These are phyloP conservation scores for Melanotaenia pygmaea DNA, from an alignment of 2,797 vertebrate genomes.

Conservation along the genomic window DNA sequence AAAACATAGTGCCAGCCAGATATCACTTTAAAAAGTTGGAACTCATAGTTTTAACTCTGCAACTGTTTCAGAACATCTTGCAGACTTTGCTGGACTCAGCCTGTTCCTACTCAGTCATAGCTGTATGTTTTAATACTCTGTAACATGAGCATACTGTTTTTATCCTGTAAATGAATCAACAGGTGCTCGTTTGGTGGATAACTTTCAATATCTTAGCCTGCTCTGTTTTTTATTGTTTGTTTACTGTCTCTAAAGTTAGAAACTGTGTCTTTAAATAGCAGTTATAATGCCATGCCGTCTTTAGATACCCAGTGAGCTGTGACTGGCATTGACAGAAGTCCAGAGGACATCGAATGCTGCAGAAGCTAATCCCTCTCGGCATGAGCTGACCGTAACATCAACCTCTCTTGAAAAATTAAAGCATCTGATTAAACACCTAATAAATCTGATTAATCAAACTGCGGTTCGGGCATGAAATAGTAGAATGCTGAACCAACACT, in stretches of 20 bases:
- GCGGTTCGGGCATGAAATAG: conserved; percentile 55
- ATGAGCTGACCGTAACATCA: conserved; percentile 41
- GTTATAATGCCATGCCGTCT: neutral
- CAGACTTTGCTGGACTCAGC: neutral
- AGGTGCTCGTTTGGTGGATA: neutral
- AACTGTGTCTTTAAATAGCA: conserved; percentile 22
- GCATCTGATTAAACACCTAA: conserved; percentile 61
- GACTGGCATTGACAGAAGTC: conserved; percentile 37
- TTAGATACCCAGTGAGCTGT: conserved; percentile 22
- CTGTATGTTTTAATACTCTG: neutral
- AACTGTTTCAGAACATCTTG: neutral
- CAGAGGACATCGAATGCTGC: conserved; percentile 43
- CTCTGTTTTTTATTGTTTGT: neutral
- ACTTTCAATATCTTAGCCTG: neutral
- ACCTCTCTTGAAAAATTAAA: conserved; percentile 43
- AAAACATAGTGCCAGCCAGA: neutral
- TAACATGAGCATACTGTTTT: neutral
- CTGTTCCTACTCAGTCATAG: neutral
- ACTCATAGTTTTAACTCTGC: neutral
- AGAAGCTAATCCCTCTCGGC: conserved; percentile 43
- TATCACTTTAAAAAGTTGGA: neutral
- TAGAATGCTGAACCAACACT: conserved; percentile 50
- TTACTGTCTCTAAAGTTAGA: neutral
- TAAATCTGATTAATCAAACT: conserved; percentile 58
- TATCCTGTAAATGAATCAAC: neutral